Base-by-base conservation (phyloP, 2,888 invertebrate species). In the Polylopha cassiicola region DNA sequence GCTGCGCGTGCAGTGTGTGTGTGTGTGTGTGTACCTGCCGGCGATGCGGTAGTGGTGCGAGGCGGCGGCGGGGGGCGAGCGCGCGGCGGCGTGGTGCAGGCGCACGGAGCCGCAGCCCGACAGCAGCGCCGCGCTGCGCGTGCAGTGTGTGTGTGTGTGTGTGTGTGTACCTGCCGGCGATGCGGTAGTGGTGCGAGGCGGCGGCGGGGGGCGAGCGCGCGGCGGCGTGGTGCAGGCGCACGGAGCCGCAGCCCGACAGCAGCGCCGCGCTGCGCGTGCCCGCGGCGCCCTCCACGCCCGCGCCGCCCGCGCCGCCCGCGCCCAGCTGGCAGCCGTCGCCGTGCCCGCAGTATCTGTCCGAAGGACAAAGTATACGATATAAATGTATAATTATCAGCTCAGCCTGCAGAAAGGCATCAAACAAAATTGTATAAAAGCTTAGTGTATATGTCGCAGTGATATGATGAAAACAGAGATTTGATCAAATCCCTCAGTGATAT, bases 291-390 rank as follows among this genome's bases (percentile, higher is more conserved):
- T 91, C 90, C 30, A 89, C 73, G 23, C 84, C 85, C 1, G 52
- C 61, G 30, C 65, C 69, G 9, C 52, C 49, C 1, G 57, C 51
- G 87, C 90, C 69, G 61, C 80, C 60, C 10, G 82, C 73, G 18
- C 90, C 85, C 56, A 89, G 89, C 54, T 89, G 88, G 42, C 88
- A 88, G 0, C 94, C 94, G 61, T 89, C 90, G 1, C 93, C 93
- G 79, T 94, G 94, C 0, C 94, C 94, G 65, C 89, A 90, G 67
- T 92, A 94, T 30, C 92, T 92, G 61, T n/a, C n/a, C n/a, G 0
- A 55, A 50, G 10, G 13, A 33, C 6, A 34, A 38, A 11, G 9
- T 24, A 22, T 9, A 13, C 13, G 8, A 36, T 11, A 17, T 34
- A 5, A 15, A 10, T n/a, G n/a, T n/a, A n/a, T n/a, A n/a, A n/a